Percentiles rank a stretch among this genome's conserved stretches.
phyloP scores from a whole-genome alignment of 2,888 invertebrate species.

The Eucera pruinosa region DNA sequence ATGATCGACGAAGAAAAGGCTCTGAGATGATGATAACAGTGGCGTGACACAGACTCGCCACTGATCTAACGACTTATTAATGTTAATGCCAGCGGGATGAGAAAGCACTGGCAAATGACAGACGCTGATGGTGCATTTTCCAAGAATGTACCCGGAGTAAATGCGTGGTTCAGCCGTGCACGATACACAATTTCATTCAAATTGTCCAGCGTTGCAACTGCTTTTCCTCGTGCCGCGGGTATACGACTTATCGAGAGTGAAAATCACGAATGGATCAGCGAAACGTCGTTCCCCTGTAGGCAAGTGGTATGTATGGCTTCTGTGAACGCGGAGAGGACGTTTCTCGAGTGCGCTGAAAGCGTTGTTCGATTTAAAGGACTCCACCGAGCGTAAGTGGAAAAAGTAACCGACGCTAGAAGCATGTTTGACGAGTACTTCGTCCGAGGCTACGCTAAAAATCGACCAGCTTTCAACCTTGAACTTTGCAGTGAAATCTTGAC shows the following conservation, averaged over 20 bases:
- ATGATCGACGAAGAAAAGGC: conserved; percentile 30
- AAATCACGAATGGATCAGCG: conserved; percentile 18
- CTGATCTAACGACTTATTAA: conserved; percentile 70
- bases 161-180: conserved; percentile 36
- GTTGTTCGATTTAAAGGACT: too few species aligned
- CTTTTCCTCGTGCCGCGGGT: conserved; percentile 29
- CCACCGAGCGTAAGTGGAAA: too few species aligned
- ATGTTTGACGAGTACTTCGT: conserved; percentile 4
- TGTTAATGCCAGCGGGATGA: conserved; percentile 66
- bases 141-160: conserved; percentile 37
- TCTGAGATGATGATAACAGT: conserved; percentile 7
- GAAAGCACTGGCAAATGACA: conserved; percentile 61
- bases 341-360: neutral
- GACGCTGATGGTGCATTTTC: conserved; percentile 49
- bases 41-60: conserved; percentile 39
- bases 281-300: neutral
- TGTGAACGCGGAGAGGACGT: neutral
- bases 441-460: too few species aligned
- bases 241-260: conserved; percentile 32
- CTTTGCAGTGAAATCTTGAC: too few species aligned
- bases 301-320: too few species aligned
- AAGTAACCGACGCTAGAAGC: neutral
- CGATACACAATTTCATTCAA: conserved; percentile 56
- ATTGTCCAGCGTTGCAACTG: conserved; percentile 23
- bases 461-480: neutral